Evolutionary conservation across 1,140 invertebrate species (phyloP).

Genomic region (Drosophila asahinai): DNA sequence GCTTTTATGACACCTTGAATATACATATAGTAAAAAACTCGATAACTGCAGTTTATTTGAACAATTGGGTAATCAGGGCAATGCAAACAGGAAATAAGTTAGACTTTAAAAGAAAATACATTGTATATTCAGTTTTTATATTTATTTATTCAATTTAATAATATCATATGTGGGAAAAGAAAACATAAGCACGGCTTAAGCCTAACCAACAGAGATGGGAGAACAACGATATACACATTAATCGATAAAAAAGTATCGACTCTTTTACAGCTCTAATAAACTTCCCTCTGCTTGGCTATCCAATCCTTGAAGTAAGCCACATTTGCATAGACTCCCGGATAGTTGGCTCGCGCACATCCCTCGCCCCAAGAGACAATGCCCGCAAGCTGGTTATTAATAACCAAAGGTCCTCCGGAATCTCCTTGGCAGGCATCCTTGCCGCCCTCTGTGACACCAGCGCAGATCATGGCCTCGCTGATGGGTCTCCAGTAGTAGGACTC

Average conservation of each 20-base stretch:
- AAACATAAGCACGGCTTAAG: background rate
- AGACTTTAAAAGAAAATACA: background rate
- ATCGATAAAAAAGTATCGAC: too few relatives aligned
- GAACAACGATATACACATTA: too few relatives aligned
- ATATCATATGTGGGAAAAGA: background rate
- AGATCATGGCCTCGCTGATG: slow-evolving; percentile 89
- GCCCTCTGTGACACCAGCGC: slow-evolving; percentile 87
- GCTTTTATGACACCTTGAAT: background rate
- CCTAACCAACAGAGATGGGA: too few relatives aligned
- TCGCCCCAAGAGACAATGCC: slow-evolving; percentile 90
- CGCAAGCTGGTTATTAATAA: slow-evolving; percentile 78
- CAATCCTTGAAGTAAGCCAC: slow-evolving; percentile 86
- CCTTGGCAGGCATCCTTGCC: slow-evolving; percentile 86
- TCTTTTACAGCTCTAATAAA: background rate
- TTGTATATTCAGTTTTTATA: background rate
- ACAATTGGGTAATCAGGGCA: background rate
- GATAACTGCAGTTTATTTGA: slow-evolving; percentile 13
- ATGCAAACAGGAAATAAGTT: background rate
- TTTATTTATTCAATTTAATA: slow-evolving; percentile 8
- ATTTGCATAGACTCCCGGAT: slow-evolving; percentile 89
- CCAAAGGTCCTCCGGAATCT: slow-evolving; percentile 85
- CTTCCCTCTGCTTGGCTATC: slow-evolving; percentile 56
- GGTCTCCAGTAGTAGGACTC: slow-evolving; percentile 67
- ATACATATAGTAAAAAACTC: background rate
- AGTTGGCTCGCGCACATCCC: slow-evolving; percentile 87